Evolutionary conservation across 2,888 invertebrate species (phyloP).

Genomic region (Drosophila recens): DNA sequence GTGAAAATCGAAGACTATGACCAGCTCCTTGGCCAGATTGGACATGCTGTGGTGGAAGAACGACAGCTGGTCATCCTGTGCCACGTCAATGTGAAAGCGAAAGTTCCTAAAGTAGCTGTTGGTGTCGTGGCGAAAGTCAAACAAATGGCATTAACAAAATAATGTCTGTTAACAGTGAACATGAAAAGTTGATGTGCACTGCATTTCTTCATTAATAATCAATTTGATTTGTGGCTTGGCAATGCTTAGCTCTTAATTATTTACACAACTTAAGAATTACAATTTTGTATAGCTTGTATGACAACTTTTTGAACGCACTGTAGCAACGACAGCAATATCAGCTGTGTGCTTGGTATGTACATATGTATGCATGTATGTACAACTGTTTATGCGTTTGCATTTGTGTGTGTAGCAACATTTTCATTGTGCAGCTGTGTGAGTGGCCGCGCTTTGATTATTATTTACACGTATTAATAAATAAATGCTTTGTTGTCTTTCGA

Average conservation of each 20-base stretch:
- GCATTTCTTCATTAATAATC: background rate
- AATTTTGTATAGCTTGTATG: background rate
- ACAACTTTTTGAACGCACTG: constrained; percentile 29
- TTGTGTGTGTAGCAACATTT: constrained; percentile 49
- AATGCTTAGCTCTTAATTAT: too few relatives aligned
- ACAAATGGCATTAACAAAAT: constrained; percentile 25
- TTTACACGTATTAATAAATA: constrained; percentile 66
- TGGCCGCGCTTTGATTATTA: constrained; percentile 57
- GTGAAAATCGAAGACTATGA: constrained; percentile 83
- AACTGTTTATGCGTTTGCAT: constrained; percentile 16
- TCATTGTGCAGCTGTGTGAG: constrained; percentile 28
- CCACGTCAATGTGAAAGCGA: constrained; percentile 83
- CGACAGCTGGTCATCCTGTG: constrained; percentile 83
- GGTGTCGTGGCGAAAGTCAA: constrained; percentile 44
- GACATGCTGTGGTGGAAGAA: constrained; percentile 83
- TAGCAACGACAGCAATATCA: constrained; percentile 45
- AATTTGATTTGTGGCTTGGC: background rate
- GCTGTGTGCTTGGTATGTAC: constrained; percentile 46
- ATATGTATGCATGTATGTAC: constrained; percentile 1
- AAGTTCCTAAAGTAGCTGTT: constrained; percentile 84
- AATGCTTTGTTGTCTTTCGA: constrained; percentile 66
- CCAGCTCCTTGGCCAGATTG: constrained; percentile 83
- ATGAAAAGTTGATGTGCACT: constrained; percentile 7
- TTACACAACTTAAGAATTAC: background rate
- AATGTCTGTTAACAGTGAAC: constrained; percentile 27